Evolutionary conservation across 2,797 vertebrate species (phyloP).

Genomic region (Myotis pilosus): DNA sequence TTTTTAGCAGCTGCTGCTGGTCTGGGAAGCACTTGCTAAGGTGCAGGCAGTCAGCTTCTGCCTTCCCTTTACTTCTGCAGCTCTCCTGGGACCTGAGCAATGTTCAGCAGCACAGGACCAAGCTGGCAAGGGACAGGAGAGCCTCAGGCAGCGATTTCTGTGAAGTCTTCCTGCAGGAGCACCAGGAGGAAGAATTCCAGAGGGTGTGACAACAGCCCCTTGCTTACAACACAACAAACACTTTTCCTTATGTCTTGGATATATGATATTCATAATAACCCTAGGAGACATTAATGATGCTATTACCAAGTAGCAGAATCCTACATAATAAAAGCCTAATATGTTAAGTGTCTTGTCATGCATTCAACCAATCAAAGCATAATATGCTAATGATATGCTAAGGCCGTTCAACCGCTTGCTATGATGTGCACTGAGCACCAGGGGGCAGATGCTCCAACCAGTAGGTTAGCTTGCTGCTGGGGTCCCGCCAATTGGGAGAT

Average conservation of each 20-base stretch:
- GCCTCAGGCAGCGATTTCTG: neutral
- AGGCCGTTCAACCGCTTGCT: rapidly evolving
- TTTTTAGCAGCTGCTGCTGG: neutral
- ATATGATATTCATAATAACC: neutral
- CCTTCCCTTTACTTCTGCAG: neutral
- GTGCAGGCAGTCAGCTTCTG: neutral
- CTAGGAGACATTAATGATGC: neutral
- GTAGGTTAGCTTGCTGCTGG: no score
- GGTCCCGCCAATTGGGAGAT: no score
- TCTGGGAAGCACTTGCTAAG: neutral
- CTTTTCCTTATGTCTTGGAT: neutral
- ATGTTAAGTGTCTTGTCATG: no score
- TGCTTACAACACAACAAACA: neutral
- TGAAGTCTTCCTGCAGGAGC: neutral
- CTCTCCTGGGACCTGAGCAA: neutral
- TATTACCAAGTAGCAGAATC: neutral
- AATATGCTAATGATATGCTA: no score
- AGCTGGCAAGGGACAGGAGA: neutral
- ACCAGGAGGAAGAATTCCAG: neutral
- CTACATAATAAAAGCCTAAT: no score
- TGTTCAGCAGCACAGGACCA: neutral
- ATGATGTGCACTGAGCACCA: no score
- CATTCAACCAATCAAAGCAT: no score
- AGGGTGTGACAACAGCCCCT: neutral
- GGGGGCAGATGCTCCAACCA: no score